phyloP scores from a whole-genome alignment of 2,888 invertebrate species.

The Glyphotaelius pellucidus region DNA sequence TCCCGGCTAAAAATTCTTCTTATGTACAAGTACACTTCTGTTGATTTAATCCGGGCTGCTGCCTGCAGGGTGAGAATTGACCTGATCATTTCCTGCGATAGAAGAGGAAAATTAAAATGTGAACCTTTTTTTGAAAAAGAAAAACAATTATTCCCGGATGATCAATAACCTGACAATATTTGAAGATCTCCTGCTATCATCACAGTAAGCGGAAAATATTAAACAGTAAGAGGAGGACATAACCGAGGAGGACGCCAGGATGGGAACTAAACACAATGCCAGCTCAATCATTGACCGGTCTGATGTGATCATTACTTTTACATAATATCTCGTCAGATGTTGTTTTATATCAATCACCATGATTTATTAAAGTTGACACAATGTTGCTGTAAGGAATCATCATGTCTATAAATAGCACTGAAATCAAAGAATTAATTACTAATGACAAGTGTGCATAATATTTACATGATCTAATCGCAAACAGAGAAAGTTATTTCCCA shows the following conservation, averaged over 20 bases:
- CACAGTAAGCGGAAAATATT: no score
- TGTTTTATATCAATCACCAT: neutral
- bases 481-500: conserved; percentile 51
- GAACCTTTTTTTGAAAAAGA: neutral
- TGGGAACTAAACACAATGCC: no score
- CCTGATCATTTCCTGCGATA: no score
- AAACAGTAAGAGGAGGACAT: no score
- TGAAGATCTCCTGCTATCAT: neutral
- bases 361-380: neutral
- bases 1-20: no score
- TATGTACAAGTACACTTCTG: no score
- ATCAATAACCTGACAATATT: neutral
- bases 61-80: no score
- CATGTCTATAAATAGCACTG: neutral
- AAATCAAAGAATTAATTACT: conserved; percentile 24
- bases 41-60: no score
- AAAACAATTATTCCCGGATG: neutral
- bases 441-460: conserved; percentile 25
- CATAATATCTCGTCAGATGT: no score
- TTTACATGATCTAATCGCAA: conserved; percentile 18
- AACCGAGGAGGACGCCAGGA: no score
- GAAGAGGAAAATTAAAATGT: neutral
- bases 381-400: neutral
- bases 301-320: no score
- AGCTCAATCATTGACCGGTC: no score